Evolutionary conservation across 2,797 vertebrate genomes (phyloP).

Genomic region (Emydoidea blandingii): DNA sequence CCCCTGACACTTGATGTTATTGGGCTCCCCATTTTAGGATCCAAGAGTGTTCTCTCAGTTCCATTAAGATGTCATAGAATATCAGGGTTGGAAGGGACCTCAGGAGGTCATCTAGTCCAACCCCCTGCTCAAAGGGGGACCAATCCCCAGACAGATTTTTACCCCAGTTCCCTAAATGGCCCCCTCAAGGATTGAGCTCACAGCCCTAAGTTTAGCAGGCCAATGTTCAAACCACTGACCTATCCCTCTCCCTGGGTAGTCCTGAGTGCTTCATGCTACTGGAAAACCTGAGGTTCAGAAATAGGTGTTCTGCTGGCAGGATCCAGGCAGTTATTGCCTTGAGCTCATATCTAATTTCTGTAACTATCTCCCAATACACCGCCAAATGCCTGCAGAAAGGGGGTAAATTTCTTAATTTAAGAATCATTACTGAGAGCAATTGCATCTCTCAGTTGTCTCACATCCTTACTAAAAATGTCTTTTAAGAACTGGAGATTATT

Average conservation of each 20-base stretch:
- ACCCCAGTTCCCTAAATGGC: too few species aligned
- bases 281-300: background rate
- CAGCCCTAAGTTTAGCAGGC: too few species aligned
- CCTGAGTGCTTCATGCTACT: background rate
- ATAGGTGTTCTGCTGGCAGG: constrained; percentile 7
- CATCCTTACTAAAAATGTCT: constrained; percentile 51
- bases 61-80: background rate
- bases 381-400: constrained; percentile 59
- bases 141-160: too few species aligned
- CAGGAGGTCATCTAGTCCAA: too few species aligned
- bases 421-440: constrained; percentile 76
- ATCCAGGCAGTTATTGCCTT: background rate
- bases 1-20: accelerated
- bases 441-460: constrained; percentile 59
- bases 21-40: background rate
- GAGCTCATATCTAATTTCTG: constrained; percentile 54
- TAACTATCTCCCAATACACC: constrained; percentile 58
- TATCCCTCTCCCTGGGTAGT: too few species aligned
- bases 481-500: constrained; percentile 46
- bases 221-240: too few species aligned
- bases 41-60: background rate
- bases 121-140: too few species aligned
- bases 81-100: too few species aligned
- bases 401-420: constrained; percentile 76
- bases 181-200: too few species aligned